These are phyloP conservation scores for Gadopsis bispinosus DNA, from an alignment of 2,797 vertebrate species.

Conservation along the genomic window DNA sequence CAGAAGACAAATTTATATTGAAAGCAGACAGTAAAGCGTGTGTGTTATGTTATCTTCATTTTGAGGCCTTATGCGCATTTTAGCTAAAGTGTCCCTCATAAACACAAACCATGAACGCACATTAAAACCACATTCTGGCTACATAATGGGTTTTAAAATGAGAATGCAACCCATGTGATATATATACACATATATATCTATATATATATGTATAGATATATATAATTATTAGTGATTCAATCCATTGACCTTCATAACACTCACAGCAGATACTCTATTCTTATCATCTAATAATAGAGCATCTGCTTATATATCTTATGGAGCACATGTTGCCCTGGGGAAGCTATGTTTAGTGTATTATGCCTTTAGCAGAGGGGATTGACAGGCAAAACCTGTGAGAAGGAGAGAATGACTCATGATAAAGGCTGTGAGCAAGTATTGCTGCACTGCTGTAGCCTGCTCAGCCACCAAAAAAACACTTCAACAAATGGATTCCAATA, in stretches of 20 bases:
- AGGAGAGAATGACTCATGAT: slow-evolving; percentile 29
- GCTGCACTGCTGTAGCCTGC: slow-evolving; percentile 27
- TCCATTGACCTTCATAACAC: slow-evolving; percentile 52
- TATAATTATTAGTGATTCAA: slow-evolving; percentile 17
- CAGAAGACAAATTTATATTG: slow-evolving; percentile 8
- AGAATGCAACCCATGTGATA: slow-evolving; percentile 37
- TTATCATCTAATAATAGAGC: slow-evolving; percentile 58
- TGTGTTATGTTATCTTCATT: slow-evolving; percentile 19
- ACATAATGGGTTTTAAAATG: slow-evolving; percentile 34
- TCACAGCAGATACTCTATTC: slow-evolving; percentile 45
- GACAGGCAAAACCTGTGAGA: slow-evolving; percentile 36
- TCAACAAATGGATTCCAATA: slow-evolving; percentile 32
- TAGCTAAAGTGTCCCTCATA: slow-evolving; percentile 13
- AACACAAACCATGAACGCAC: slow-evolving; percentile 31
- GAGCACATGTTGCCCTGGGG: slow-evolving; percentile 48
- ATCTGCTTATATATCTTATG: slow-evolving; percentile 42
- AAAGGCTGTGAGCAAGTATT: slow-evolving; percentile 33
- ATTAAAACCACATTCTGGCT: slow-evolving; percentile 28
- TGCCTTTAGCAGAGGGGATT: slow-evolving; percentile 54
- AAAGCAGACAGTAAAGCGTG: slow-evolving; percentile 29
- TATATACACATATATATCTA: slow-evolving; percentile 12
- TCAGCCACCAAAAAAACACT: slow-evolving; percentile 36
- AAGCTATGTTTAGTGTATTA: slow-evolving; percentile 55
- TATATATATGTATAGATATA: not conserved
- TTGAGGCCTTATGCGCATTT: slow-evolving; percentile 14